Evolutionary conservation across 2,888 invertebrate genomes (phyloP).

Genomic region (Drosophila nigricruria): DNA sequence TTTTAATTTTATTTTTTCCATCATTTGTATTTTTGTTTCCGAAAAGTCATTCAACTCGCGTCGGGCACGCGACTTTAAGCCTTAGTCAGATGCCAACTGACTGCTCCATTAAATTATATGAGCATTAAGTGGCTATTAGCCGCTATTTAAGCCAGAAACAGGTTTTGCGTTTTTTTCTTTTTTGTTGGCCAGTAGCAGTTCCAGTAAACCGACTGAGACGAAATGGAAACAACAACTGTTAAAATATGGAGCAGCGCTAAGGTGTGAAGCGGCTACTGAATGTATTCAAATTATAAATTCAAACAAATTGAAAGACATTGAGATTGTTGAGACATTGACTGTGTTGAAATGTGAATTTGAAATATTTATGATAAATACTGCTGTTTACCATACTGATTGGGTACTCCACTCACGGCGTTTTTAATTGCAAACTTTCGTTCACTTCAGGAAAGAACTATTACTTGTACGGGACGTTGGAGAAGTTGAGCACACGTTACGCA

Average conservation of each 20-base stretch:
- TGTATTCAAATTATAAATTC: not conserved
- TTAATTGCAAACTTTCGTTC: slow-evolving; percentile 27
- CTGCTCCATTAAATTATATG: slow-evolving; percentile 56
- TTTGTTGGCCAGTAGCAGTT: slow-evolving; percentile 27
- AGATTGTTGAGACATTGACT: not conserved
- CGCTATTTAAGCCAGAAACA: slow-evolving; percentile 44
- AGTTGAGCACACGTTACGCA: slow-evolving; percentile 15
- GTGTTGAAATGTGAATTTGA: not conserved
- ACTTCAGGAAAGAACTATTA: slow-evolving; percentile 2
- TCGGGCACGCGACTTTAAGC: slow-evolving; percentile 55
- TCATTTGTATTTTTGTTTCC: slow-evolving; percentile 3
- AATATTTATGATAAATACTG: not conserved
- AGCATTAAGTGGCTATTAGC: slow-evolving; percentile 59
- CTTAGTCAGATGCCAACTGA: slow-evolving; percentile 38
- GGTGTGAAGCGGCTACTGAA: slow-evolving; percentile 4
- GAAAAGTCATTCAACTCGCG: slow-evolving; percentile 43
- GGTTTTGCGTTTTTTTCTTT: slow-evolving; percentile 19
- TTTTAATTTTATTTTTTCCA: not conserved
- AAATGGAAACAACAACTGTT: not conserved
- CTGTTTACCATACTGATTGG: not conserved
- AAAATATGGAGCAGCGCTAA: slow-evolving; percentile 6
- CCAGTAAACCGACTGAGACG: not conserved
- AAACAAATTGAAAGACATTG: not conserved
- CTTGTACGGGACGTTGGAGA: slow-evolving; percentile 14
- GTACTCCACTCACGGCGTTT: not conserved